These are phyloP conservation scores for Chaitophorus viminalis DNA, from an alignment of 2,888 invertebrate species.

Conservation along the genomic window DNA sequence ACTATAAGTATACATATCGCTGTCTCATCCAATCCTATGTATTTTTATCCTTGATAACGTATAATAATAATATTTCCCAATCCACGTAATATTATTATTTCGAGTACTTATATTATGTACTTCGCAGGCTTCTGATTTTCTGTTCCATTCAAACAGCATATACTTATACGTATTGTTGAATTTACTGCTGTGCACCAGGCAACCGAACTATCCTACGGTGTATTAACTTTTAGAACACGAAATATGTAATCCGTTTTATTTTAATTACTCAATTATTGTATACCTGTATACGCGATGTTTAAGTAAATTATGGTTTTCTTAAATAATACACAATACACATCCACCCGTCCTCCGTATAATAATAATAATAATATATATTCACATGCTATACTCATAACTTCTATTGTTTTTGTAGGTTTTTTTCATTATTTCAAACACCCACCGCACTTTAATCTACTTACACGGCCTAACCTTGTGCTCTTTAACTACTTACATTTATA, in stretches of 20 bases:
- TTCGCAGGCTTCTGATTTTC: not conserved
- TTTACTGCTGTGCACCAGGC: not conserved
- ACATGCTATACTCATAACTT: constrained; percentile 40
- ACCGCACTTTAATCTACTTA: constrained; percentile 37
- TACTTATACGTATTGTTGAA: too few relatives aligned
- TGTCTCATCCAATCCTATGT: not conserved
- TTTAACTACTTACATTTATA: constrained; percentile 24
- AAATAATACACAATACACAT: not conserved
- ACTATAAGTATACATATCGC: not conserved
- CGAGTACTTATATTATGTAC: too few relatives aligned
- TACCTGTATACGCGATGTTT: not conserved
- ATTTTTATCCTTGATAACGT: not conserved
- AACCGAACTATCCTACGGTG: not conserved
- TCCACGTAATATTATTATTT: not conserved
- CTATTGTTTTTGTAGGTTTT: constrained; percentile 45
- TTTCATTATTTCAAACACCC: constrained; percentile 7
- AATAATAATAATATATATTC: constrained; percentile 33
- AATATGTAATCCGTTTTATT: not conserved
- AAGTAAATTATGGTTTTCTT: constrained; percentile 10
- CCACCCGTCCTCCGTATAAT: not conserved
- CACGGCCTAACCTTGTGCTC: constrained; percentile 48
- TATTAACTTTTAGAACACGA: not conserved
- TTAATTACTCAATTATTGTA: not conserved
- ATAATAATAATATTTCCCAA: not conserved
- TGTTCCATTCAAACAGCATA: not conserved